phyloP scores from a whole-genome alignment of 1,140 invertebrate species.

The Apis laboriosa region DNA sequence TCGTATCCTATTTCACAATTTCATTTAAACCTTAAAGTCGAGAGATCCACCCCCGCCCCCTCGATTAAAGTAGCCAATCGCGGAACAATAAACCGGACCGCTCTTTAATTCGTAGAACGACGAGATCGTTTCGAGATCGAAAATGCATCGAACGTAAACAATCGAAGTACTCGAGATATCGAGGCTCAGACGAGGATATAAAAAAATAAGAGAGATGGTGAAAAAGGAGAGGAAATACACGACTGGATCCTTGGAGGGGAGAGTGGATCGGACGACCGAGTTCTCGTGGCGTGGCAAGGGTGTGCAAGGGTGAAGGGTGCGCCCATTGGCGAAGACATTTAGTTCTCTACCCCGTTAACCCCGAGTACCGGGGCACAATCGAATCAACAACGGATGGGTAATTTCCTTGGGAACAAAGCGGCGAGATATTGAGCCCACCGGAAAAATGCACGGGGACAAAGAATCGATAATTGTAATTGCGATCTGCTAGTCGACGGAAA shows the following conservation, averaged over 20 bases:
- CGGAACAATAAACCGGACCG: not conserved
- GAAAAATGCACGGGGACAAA: conserved; percentile 42
- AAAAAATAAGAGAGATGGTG: not conserved
- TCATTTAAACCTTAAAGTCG: conserved; percentile 7
- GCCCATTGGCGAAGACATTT: conserved; percentile 63
- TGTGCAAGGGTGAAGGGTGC: not conserved
- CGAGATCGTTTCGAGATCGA: not conserved
- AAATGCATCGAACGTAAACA: conserved; percentile 2
- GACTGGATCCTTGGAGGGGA: not conserved
- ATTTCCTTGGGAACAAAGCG: conserved; percentile 56
- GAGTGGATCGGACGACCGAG: not conserved
- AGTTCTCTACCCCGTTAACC: conserved; percentile 62
- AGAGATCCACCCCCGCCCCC: too few relatives aligned
- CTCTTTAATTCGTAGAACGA: not conserved
- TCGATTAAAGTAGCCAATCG: not conserved
- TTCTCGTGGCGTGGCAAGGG: not conserved
- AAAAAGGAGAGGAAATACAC: not conserved
- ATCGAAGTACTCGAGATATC: not conserved
- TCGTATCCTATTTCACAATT: conserved; percentile 11
- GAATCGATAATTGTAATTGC: conserved; percentile 39
- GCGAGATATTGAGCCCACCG: conserved; percentile 25
- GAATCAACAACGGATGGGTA: conserved; percentile 66
- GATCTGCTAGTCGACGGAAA: conserved; percentile 8
- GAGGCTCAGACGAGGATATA: not conserved
- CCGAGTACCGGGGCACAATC: conserved; percentile 57